A percentile compares a stretch with the other conserved stretches of the same genome.
Evolutionary conservation across 2,113 vertebrate species (phyloP).

Genomic region (Notarius lentiginosus): DNA sequence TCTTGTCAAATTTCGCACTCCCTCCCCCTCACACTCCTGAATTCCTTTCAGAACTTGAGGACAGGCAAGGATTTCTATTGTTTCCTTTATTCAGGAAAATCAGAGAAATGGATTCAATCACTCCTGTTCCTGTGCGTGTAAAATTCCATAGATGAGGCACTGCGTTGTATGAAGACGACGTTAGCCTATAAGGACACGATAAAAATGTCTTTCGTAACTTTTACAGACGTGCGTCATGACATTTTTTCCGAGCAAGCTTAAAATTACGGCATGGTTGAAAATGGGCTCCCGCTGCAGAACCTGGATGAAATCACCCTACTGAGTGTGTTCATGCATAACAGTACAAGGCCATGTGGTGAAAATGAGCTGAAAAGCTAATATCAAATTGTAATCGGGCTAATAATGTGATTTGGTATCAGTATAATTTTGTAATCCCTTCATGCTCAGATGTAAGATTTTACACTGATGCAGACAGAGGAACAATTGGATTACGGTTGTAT

Average conservation of each 20-base stretch:
- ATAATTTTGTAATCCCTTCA: not conserved
- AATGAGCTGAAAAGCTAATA: not conserved
- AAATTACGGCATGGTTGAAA: conserved; percentile 21
- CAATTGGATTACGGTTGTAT: no score
- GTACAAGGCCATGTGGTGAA: not conserved
- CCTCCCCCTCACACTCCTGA: conserved; percentile 22
- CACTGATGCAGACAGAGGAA: not conserved
- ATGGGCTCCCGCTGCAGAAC: not conserved
- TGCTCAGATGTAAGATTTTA: not conserved
- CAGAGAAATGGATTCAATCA: conserved; percentile 73
- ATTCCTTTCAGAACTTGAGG: conserved; percentile 31
- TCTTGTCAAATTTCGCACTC: no score
- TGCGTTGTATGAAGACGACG: conserved; percentile 60
- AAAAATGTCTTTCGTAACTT: conserved; percentile 68
- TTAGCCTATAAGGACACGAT: conserved; percentile 60
- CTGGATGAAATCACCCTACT: not conserved
- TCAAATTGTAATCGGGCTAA: conserved; percentile 6
- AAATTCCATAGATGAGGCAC: conserved; percentile 60
- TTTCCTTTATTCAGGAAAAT: conserved; percentile 67
- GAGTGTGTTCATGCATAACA: conserved; percentile 19
- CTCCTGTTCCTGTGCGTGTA: conserved; percentile 45
- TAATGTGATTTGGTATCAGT: not conserved
- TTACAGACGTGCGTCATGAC: conserved; percentile 63
- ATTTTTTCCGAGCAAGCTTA: conserved; percentile 64
- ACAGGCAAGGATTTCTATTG: conserved; percentile 65